Conservation (phyloP, 2,797 vertebrate species). For the Lutjanus campechanus region DNA sequence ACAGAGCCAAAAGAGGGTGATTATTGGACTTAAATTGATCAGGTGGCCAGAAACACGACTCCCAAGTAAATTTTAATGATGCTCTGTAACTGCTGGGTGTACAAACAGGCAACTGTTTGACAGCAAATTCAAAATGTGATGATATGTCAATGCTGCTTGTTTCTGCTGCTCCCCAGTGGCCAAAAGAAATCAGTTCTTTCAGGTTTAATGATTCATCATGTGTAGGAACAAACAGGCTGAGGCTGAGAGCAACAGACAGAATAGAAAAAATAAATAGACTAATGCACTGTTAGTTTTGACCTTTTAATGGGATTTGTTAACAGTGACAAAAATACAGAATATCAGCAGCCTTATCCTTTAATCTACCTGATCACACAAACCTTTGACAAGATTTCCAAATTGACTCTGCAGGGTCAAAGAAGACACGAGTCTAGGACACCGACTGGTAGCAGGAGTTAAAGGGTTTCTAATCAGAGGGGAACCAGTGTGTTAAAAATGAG, state of each 20-base stretch:
- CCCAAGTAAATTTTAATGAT: not conserved
- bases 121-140: no score
- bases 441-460: conserved; percentile 4
- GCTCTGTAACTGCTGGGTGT: no score
- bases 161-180: no score
- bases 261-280: not conserved
- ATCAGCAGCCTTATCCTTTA: conserved; percentile 10
- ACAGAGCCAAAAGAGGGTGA: not conserved
- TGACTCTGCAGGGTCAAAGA: not conserved
- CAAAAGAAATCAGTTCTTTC: not conserved
- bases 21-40: not conserved
- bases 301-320: conserved; percentile 8
- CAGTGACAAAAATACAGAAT: not conserved
- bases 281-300: not conserved
- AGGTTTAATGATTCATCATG: not conserved
- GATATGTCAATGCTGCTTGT: no score
- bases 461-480: conserved; percentile 10
- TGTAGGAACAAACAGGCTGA: not conserved
- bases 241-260: not conserved
- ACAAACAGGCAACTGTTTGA: no score
- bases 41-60: not conserved
- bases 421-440: conserved; percentile 7
- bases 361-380: conserved; percentile 10
- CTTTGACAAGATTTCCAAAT: conserved; percentile 9
- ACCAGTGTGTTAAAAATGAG: conserved; percentile 24